Conservation (phyloP, 1,140 invertebrate species). For the Nasonia vitripennis region DNA sequence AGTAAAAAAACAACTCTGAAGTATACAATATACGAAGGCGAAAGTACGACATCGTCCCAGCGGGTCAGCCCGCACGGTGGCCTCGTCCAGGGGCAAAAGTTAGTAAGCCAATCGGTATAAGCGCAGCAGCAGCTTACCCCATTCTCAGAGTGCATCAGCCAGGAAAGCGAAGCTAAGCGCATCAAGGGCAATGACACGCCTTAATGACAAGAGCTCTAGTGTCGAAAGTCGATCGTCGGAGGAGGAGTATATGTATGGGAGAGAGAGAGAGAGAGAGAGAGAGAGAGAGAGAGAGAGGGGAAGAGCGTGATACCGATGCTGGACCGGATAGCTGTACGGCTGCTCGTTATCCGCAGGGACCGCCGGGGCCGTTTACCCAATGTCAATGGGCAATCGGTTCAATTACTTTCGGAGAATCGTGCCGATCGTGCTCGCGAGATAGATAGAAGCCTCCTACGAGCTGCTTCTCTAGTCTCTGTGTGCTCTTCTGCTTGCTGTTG, state of each 20-base stretch:
- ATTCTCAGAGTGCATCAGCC: conserved; percentile 13
- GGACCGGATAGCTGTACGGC: neutral
- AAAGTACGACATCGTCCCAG: neutral
- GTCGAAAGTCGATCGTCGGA: conserved; percentile 41
- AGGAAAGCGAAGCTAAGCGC: neutral
- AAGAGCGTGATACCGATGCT: conserved; percentile 24
- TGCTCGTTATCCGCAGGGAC: conserved; percentile 10
- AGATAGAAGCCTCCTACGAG: neutral
- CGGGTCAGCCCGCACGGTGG: neutral
- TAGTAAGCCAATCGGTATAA: neutral
- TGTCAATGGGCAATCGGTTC: conserved; percentile 47
- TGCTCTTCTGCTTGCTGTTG: neutral
- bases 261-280: neutral
- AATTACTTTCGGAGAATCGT: conserved; percentile 51
- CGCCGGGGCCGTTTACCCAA: conserved; percentile 24
- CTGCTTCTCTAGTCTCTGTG: neutral
- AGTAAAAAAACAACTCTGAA: neutral
- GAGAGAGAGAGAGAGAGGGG: neutral
- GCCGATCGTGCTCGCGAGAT: conserved; percentile 44
- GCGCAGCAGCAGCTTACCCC: neutral
- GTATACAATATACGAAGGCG: neutral
- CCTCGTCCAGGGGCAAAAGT: conserved; percentile 12
- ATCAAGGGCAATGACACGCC: conserved; percentile 20
- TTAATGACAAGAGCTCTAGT: conserved; percentile 44
- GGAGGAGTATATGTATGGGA: neutral